phyloP scores from a whole-genome alignment of 2,888 invertebrate species.

The Eudiplozoon nipponicum region DNA sequence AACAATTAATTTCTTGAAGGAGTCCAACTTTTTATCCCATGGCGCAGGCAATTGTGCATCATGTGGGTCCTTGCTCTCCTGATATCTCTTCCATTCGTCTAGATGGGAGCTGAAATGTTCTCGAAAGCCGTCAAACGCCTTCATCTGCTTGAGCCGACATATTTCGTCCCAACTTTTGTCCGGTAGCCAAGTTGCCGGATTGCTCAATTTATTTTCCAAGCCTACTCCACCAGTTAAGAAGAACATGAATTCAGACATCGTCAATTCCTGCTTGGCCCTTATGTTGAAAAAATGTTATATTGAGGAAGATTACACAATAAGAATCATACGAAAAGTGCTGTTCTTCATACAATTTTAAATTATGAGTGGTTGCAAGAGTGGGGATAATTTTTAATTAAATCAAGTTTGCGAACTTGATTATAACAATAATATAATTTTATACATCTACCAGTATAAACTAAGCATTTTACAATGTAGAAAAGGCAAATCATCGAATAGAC shows the following conservation, averaged over 20 bases:
- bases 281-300: too few species aligned
- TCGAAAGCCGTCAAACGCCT: constrained; percentile 23
- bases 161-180: constrained; percentile 35
- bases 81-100: constrained; percentile 34
- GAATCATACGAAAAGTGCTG: too few species aligned
- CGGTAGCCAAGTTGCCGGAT: constrained; percentile 51
- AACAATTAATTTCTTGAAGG: constrained; percentile 27
- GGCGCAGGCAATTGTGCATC: constrained; percentile 21
- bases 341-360: too few species aligned
- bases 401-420: too few species aligned
- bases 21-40: constrained; percentile 20
- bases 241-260: constrained; percentile 52
- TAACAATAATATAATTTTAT: too few species aligned
- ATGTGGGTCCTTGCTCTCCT: constrained; percentile 32
- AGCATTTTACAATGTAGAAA: too few species aligned
- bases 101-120: constrained; percentile 24
- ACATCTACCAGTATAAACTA: too few species aligned
- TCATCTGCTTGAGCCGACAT: constrained; percentile 25
- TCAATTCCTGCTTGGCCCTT: too few species aligned
- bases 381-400: too few species aligned
- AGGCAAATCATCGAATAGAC: too few species aligned
- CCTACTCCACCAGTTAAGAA: constrained; percentile 52
- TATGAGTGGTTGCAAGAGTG: too few species aligned
- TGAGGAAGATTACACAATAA: too few species aligned
- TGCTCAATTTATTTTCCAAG: constrained; percentile 40